Conservation (phyloP, 2,888 invertebrate species). For the Chloroclysta siterata region DNA sequence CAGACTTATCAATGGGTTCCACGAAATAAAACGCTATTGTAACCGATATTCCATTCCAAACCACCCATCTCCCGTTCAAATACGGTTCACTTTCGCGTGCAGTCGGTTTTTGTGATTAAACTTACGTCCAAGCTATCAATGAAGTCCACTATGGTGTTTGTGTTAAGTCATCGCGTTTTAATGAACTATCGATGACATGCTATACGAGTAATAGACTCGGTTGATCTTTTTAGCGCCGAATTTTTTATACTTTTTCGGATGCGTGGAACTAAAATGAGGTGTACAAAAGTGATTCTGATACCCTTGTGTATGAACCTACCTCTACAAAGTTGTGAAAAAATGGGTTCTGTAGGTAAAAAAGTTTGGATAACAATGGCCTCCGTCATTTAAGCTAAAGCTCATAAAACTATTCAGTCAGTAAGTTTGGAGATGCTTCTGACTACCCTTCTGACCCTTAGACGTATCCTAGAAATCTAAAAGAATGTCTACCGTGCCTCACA, state of each 20-base stretch:
- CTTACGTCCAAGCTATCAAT: slow-evolving; percentile 83
- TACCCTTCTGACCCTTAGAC: no score
- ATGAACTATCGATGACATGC: slow-evolving; percentile 85
- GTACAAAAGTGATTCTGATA: slow-evolving; percentile 55
- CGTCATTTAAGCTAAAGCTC: no score
- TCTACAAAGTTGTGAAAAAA: background rate
- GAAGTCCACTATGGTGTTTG: slow-evolving; percentile 82
- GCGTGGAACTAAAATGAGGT: slow-evolving; percentile 63
- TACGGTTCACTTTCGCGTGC: slow-evolving; percentile 55
- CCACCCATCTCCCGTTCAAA: slow-evolving; percentile 50
- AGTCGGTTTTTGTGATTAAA: slow-evolving; percentile 69
- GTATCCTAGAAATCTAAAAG: no score
- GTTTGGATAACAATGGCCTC: background rate
- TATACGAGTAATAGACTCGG: slow-evolving; percentile 82
- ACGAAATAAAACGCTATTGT: slow-evolving; percentile 82
- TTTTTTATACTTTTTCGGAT: slow-evolving; percentile 75
- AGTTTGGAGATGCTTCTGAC: no score
- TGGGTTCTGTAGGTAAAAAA: background rate
- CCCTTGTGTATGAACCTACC: slow-evolving; percentile 51
- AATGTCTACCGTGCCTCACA: no score
- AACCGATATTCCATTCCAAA: slow-evolving; percentile 73
- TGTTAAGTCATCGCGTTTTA: slow-evolving; percentile 85
- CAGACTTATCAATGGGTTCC: slow-evolving; percentile 84
- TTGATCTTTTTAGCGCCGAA: slow-evolving; percentile 82
- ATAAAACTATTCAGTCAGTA: no score